A percentile compares a stretch with the other conserved stretches of the same genome.
These are phyloP conservation scores for Asarcornis scutulata DNA, from an alignment of 2,113 vertebrate genomes.

Conservation along the genomic window DNA sequence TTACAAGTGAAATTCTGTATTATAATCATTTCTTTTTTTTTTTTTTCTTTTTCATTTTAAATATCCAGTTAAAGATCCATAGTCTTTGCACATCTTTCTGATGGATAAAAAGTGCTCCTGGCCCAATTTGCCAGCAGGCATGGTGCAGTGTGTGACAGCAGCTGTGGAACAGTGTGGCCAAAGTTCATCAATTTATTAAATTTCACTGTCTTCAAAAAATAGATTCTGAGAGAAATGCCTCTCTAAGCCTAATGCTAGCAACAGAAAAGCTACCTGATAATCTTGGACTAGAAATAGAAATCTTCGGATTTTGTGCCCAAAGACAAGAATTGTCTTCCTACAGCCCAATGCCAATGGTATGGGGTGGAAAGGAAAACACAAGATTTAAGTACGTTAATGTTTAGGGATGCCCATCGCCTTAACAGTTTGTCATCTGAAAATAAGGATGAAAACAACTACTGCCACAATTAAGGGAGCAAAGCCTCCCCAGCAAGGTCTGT, in stretches of 20 bases:
- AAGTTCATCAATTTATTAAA: background rate
- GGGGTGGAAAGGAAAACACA: background rate
- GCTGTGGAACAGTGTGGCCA: background rate
- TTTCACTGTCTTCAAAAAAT: background rate
- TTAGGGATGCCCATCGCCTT: background rate
- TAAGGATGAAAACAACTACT: background rate
- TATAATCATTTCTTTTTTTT: background rate
- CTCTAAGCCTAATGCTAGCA: background rate
- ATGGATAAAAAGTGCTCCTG: background rate
- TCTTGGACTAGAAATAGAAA: background rate
- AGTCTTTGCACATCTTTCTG: slow-evolving; percentile 2
- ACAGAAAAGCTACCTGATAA: background rate
- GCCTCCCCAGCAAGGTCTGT: background rate
- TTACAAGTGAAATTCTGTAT: too few relatives aligned
- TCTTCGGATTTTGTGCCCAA: background rate
- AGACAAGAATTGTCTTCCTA: background rate
- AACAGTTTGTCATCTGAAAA: background rate
- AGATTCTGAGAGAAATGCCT: background rate
- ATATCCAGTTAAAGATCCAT: background rate
- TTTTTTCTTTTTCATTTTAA: background rate
- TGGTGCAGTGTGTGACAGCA: background rate
- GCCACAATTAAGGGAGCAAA: background rate
- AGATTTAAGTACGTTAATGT: background rate
- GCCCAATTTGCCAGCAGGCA: background rate
- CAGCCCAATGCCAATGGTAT: accelerated